Evolutionary conservation across 2,888 invertebrate species (phyloP).

Genomic region (Tipula lateralis): DNA sequence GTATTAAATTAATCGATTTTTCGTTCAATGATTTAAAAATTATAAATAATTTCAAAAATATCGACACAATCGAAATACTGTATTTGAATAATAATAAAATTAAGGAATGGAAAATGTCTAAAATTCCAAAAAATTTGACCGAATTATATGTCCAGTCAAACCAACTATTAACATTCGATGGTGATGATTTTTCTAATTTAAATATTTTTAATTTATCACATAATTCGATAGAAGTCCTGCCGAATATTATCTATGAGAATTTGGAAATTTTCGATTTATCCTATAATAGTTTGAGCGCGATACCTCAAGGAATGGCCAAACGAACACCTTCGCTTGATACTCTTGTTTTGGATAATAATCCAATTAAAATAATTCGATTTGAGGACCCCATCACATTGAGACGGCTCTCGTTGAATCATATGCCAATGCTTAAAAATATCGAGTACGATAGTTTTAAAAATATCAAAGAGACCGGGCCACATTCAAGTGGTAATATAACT

Average conservation of each 20-base stretch:
- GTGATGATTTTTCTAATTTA: constrained; percentile 12
- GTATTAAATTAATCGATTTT: constrained; percentile 32
- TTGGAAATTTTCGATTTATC: constrained; percentile 32
- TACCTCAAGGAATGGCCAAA: constrained; percentile 31
- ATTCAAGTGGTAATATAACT: background rate
- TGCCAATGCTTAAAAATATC: constrained; percentile 31
- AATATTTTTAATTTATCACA: constrained; percentile 31
- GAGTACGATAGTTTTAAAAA: constrained; percentile 31
- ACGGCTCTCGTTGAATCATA: constrained; percentile 31
- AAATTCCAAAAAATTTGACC: constrained; percentile 29
- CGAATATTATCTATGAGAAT: constrained; percentile 26
- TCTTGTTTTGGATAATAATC: constrained; percentile 33
- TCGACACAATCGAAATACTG: constrained; percentile 30
- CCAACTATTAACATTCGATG: background rate
- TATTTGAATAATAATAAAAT: constrained; percentile 32
- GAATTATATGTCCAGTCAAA: constrained; percentile 33
- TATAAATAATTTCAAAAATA: constrained; percentile 14
- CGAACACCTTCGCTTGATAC: constrained; percentile 28
- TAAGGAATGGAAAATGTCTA: constrained; percentile 31
- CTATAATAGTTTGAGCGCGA: constrained; percentile 30
- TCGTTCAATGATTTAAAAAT: constrained; percentile 32
- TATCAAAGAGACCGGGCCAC: constrained; percentile 19
- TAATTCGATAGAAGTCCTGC: constrained; percentile 31
- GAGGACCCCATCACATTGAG: constrained; percentile 12
- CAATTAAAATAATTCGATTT: constrained; percentile 33